Conservation (phyloP, 2,797 vertebrate genomes). For the Hippocampus kuda region DNA sequence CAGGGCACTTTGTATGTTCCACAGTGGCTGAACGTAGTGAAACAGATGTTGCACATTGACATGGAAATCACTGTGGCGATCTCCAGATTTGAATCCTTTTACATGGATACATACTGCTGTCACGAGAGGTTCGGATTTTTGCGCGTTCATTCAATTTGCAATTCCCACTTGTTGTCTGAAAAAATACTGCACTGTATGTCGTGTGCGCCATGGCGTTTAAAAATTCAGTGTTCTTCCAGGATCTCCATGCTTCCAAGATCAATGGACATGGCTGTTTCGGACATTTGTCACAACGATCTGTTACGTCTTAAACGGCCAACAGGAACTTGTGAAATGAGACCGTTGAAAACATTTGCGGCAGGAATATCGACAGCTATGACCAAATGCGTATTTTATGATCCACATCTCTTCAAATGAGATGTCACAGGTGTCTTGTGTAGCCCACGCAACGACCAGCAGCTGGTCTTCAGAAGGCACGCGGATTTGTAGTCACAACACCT, state of each 20-base stretch:
- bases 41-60: constrained; percentile 21
- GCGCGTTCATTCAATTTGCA: neutral
- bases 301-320: neutral
- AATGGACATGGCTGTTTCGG: neutral
- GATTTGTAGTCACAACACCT: constrained; percentile 46
- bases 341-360: neutral
- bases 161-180: neutral
- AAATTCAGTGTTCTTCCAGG: neutral
- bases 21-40: constrained; percentile 16
- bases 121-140: neutral
- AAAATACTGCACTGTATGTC: neutral
- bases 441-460: constrained; percentile 12
- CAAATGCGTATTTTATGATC: neutral
- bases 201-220: neutral
- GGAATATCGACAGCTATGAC: neutral
- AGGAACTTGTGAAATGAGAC: neutral
- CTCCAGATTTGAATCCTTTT: too few relatives aligned
- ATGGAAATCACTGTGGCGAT: too few relatives aligned
- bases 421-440: neutral
- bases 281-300: neutral
- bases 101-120: too few relatives aligned
- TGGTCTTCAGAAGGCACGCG: constrained; percentile 33
- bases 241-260: neutral
- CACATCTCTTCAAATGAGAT: neutral
- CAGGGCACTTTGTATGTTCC: constrained; percentile 12